A percentile compares a stretch with the other conserved stretches of the same genome.
phyloP scores from a whole-genome alignment of 2,797 vertebrate species.

The Poecilia picta region DNA sequence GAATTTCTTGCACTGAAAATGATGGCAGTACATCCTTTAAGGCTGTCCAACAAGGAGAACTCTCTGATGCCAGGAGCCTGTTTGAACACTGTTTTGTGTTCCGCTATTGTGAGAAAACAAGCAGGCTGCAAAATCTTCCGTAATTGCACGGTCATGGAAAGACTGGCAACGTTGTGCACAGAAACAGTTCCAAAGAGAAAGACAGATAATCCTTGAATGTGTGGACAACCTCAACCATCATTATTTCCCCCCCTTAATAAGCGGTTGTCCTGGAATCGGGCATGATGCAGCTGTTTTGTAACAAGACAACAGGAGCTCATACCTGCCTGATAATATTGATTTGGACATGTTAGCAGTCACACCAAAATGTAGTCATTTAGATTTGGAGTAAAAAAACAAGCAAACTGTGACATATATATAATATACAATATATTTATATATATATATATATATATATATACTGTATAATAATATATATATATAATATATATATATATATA shows the following conservation, averaged over 20 bases:
- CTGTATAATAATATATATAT: too few species aligned
- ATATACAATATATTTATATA: too few species aligned
- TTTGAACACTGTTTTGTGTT: constrained; percentile 14
- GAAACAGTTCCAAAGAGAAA: constrained; percentile 11
- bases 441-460: too few species aligned
- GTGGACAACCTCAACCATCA: constrained; percentile 42
- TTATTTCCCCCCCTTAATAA: constrained; percentile 55
- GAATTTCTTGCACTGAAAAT: constrained; percentile 1
- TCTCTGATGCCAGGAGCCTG: constrained; percentile 4
- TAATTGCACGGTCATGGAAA: constrained; percentile 33
- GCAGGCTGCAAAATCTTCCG: constrained; percentile 9
- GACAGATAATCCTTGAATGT: constrained; percentile 12
- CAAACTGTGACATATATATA: not conserved
- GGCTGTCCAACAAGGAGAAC: constrained; percentile 7
- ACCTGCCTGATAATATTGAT: constrained; percentile 15
- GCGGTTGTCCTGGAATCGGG: constrained; percentile 32
- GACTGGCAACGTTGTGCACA: constrained; percentile 14
- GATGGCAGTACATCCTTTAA: not conserved
- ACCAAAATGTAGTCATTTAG: constrained; percentile 9
- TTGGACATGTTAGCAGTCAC: constrained; percentile 28
- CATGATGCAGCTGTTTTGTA: constrained; percentile 27
- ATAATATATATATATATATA: not conserved
- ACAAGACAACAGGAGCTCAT: constrained; percentile 21
- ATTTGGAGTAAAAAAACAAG: constrained; percentile 5
- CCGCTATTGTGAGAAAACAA: constrained; percentile 7